Conservation (phyloP, 2,113 vertebrate species). For the Chaetura pelagica region DNA sequence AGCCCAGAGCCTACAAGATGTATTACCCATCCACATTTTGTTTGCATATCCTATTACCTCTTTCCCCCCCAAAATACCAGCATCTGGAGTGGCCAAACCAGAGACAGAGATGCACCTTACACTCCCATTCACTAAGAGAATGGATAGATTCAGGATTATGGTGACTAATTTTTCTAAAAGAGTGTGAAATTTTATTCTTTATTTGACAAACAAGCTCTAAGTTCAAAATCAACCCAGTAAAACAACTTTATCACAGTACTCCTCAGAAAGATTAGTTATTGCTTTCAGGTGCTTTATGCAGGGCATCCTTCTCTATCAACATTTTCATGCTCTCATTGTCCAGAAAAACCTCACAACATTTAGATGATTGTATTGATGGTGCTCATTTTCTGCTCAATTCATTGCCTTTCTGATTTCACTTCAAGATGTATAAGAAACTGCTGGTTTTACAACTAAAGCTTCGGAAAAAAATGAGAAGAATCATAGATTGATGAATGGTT, state of each 20-base stretch:
- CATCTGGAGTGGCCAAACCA: background rate
- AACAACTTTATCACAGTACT: background rate
- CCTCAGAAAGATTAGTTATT: background rate
- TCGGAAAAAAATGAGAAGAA: background rate
- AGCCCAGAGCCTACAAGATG: background rate
- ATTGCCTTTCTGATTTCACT: background rate
- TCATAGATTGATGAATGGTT: too few relatives aligned
- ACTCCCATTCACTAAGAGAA: background rate
- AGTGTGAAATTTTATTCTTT: background rate
- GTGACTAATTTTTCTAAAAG: background rate
- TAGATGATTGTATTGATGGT: background rate
- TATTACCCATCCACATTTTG: background rate
- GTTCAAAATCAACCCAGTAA: background rate
- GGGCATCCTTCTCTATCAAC: background rate
- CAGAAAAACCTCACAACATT: background rate
- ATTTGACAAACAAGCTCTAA: background rate
- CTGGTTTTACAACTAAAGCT: background rate
- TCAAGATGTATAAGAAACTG: background rate
- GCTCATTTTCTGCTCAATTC: background rate
- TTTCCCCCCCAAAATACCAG: background rate
- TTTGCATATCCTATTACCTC: fast-evolving
- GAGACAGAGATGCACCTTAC: background rate
- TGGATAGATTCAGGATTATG: background rate
- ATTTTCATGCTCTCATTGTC: background rate
- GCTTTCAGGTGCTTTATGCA: background rate